Conservation (phyloP, 2,113 vertebrate species). For the Otolemur garnettii region DNA sequence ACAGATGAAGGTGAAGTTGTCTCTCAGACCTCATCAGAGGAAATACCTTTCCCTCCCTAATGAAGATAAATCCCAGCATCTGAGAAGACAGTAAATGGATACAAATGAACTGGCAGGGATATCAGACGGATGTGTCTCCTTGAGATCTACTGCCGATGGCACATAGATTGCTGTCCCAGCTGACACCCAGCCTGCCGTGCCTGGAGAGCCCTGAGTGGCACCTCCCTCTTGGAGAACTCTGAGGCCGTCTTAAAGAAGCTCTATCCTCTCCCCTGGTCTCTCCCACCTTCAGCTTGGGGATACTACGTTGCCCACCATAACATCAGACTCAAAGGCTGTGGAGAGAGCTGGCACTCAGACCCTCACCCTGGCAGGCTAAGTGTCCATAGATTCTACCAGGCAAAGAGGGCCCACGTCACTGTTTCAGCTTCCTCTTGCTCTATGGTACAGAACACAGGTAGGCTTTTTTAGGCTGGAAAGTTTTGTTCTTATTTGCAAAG, state of each 20-base stretch:
- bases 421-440: background rate
- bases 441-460: background rate
- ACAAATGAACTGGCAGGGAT: background rate
- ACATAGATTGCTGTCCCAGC: background rate
- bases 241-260: background rate
- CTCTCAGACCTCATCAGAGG: constrained; percentile 24
- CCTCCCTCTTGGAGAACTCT: background rate
- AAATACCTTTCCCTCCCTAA: constrained; percentile 21
- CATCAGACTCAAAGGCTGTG: too few relatives aligned
- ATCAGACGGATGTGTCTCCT: constrained; percentile 31
- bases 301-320: background rate
- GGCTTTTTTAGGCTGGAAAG: background rate
- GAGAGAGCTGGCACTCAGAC: accelerated
- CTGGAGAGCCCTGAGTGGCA: background rate
- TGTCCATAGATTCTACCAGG: background rate
- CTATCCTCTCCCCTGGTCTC: background rate
- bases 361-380: background rate
- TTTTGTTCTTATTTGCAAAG: constrained; percentile 19
- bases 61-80: constrained; percentile 59
- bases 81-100: constrained; percentile 53
- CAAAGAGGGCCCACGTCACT: accelerated
- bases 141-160: background rate
- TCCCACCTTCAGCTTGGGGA: background rate
- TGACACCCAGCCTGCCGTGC: background rate
- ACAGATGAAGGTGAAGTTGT: background rate